These are phyloP conservation scores for Cyclargus thomasi DNA, from an alignment of 1,140 invertebrate species.

Conservation along the genomic window DNA sequence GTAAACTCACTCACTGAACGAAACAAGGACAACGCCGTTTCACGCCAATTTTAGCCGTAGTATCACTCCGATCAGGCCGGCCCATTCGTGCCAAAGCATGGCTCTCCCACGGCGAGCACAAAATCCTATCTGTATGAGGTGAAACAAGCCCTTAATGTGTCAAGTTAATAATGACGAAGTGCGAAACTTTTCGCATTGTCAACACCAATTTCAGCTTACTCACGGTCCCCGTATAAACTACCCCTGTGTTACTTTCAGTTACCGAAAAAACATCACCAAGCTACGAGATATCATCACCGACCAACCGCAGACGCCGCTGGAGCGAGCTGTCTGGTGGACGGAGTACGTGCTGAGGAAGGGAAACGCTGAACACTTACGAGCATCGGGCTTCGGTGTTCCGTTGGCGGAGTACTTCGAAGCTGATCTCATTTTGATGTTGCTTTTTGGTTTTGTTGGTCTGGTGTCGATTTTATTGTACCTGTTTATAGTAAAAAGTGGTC, in stretches of 20 bases:
- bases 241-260: slow-evolving; percentile 25
- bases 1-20: no score
- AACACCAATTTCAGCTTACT: no score
- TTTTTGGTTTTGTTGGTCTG: background rate
- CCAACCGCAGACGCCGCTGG: slow-evolving; percentile 64
- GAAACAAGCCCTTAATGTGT: no score
- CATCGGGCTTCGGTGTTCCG: slow-evolving; percentile 22
- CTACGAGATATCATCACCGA: slow-evolving; percentile 66
- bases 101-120: no score
- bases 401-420: slow-evolving; percentile 27
- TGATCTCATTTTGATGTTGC: slow-evolving; percentile 1
- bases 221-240: no score
- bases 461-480: background rate
- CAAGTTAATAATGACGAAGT: no score
- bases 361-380: slow-evolving; percentile 70
- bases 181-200: no score
- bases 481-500: background rate
- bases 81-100: no score
- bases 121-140: no score
- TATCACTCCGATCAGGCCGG: no score
- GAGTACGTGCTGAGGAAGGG: slow-evolving; percentile 69
- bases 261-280: slow-evolving; percentile 43
- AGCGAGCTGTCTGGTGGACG: slow-evolving; percentile 69
- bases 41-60: no score
- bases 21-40: no score